Percentiles rank a stretch among this genome's conserved stretches.
These are phyloP conservation scores for Nerophis ophidion DNA, from an alignment of 2,113 vertebrate genomes.

Conservation along the genomic window DNA sequence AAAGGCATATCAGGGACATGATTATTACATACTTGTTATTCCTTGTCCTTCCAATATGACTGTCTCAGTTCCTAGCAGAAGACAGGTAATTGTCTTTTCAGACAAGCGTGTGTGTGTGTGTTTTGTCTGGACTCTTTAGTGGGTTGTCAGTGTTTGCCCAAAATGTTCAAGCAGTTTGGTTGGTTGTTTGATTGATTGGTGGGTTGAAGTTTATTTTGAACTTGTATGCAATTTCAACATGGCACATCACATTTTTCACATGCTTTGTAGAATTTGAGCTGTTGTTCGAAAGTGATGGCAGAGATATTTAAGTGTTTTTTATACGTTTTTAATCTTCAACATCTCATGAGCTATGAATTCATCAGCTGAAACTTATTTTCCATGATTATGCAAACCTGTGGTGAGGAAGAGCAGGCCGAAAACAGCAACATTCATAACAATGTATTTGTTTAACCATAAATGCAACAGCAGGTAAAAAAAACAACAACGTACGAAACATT, in stretches of 20 bases:
- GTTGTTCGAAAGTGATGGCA: conserved; percentile 39
- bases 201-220: too few relatives aligned
- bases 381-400: conserved; percentile 1
- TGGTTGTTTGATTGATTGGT: too few relatives aligned
- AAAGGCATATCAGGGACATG: not conserved
- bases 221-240: too few relatives aligned
- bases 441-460: too few relatives aligned
- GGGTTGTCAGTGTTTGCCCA: conserved; percentile 18
- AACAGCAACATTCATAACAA: too few relatives aligned
- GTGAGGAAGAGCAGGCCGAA: too few relatives aligned
- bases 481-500: conserved; percentile 8
- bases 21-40: not conserved
- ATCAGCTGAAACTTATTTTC: not conserved
- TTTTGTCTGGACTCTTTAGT: not conserved
- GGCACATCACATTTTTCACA: too few relatives aligned
- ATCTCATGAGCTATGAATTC: conserved; percentile 10
- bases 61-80: conserved; percentile 28
- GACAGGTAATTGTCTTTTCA: conserved; percentile 30
- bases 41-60: not conserved
- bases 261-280: conserved; percentile 27
- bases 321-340: conserved; percentile 57
- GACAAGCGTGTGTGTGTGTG: not conserved
- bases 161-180: not conserved
- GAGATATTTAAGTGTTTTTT: conserved; percentile 65
- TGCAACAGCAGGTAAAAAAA: conserved; percentile 1